Evolutionary conservation across 2,113 vertebrate genomes (phyloP).

Genomic region (Sprattus sprattus): DNA sequence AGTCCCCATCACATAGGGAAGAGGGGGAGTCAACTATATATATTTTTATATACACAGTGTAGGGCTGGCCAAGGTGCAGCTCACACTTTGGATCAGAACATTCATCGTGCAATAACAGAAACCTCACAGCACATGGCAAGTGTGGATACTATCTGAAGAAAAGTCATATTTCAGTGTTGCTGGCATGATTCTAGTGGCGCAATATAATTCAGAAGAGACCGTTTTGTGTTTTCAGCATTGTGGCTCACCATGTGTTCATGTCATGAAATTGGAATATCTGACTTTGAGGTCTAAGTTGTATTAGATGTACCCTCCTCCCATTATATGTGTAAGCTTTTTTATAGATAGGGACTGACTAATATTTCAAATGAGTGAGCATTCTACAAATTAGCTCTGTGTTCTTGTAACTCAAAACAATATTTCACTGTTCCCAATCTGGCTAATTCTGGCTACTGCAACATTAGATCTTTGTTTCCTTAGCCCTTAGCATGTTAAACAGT

Average conservation of each 20-base stretch:
- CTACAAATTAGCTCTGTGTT: background rate
- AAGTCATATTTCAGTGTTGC: background rate
- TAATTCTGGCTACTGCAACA: slow-evolving; percentile 3
- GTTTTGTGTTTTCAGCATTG: background rate
- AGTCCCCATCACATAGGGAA: background rate
- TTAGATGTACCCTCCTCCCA: background rate
- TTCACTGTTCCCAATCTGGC: background rate
- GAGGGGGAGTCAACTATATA: background rate
- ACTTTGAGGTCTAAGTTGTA: background rate
- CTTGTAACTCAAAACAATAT: background rate
- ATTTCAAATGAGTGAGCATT: background rate
- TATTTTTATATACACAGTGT: background rate
- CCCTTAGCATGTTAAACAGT: background rate
- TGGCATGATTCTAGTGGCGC: background rate
- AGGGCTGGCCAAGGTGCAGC: background rate
- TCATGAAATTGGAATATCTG: background rate
- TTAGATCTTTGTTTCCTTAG: slow-evolving; percentile 12
- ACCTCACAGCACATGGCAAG: background rate
- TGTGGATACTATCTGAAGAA: background rate
- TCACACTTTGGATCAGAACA: background rate
- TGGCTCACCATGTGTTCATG: background rate
- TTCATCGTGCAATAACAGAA: background rate
- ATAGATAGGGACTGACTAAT: background rate
- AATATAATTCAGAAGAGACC: background rate
- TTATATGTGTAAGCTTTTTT: background rate